These are phyloP conservation scores for Myrmecobius fasciatus DNA, from an alignment of 2,113 vertebrate species.

Conservation along the genomic window DNA sequence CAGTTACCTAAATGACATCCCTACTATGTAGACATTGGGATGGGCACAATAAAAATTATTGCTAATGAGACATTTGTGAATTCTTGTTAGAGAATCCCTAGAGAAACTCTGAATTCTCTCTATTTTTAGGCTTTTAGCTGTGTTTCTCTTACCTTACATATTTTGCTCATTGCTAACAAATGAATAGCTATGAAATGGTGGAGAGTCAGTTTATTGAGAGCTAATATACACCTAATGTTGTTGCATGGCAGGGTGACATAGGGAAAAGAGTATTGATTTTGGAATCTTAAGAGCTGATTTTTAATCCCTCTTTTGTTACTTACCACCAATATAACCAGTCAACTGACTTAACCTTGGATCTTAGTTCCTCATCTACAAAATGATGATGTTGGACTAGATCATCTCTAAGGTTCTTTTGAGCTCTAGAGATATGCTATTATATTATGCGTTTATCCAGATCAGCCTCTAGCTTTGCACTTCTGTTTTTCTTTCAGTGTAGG, in stretches of 20 bases:
- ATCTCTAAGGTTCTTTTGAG: neutral
- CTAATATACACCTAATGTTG: neutral
- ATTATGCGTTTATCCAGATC: neutral
- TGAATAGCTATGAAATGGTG: neutral
- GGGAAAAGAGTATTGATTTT: neutral
- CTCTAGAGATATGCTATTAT: neutral
- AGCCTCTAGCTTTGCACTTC: neutral
- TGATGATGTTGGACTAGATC: neutral
- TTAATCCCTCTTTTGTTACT: neutral
- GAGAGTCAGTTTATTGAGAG: neutral
- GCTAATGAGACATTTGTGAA: neutral
- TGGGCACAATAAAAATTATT: neutral
- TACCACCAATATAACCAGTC: neutral
- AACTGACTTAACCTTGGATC: neutral
- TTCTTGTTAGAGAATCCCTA: neutral
- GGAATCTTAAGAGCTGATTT: neutral
- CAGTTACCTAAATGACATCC: neutral
- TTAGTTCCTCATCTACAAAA: neutral
- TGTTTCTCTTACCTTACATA: neutral
- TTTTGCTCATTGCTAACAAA: neutral
- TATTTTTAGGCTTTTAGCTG: neutral
- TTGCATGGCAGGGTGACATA: neutral
- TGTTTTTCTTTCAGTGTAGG: neutral
- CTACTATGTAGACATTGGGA: neutral
- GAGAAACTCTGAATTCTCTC: neutral